Conservation (phyloP, 1,140 invertebrate species). For the Sogatella furcifera region DNA sequence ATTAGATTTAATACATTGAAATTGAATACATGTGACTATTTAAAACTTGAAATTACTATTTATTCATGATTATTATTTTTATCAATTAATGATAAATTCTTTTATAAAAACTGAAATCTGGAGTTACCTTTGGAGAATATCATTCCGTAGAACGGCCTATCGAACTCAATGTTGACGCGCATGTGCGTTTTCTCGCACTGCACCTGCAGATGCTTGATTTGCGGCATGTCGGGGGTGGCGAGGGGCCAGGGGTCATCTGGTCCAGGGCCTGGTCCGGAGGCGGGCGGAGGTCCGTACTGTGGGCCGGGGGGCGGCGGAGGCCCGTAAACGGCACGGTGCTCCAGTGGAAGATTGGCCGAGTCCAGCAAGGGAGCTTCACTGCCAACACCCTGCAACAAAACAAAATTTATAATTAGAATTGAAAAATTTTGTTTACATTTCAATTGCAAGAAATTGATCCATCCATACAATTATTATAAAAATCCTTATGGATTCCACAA, state of each 20-base stretch:
- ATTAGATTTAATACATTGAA: too few relatives aligned
- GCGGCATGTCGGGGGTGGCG: constrained; percentile 74
- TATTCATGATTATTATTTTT: too few relatives aligned
- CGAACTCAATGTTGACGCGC: constrained; percentile 85
- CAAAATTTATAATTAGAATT: not conserved
- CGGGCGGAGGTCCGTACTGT: constrained; percentile 31
- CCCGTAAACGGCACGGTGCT: constrained; percentile 27
- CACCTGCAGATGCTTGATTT: constrained; percentile 81
- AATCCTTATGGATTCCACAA: too few relatives aligned
- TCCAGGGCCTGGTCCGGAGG: constrained; percentile 24
- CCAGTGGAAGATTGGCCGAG: constrained; percentile 22
- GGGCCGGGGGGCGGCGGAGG: constrained; percentile 20
- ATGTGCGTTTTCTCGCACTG: constrained; percentile 91
- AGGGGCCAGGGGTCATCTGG: constrained; percentile 65
- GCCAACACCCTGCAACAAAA: constrained; percentile 20
- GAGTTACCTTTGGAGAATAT: constrained; percentile 82
- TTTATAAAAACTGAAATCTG: too few relatives aligned
- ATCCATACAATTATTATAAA: too few relatives aligned
- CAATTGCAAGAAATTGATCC: too few relatives aligned
- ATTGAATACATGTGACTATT: too few relatives aligned
- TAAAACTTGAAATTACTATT: too few relatives aligned
- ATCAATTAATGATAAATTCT: too few relatives aligned
- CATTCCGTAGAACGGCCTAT: constrained; percentile 89
- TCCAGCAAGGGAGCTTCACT: constrained; percentile 23
- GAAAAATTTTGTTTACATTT: too few relatives aligned